Conservation (phyloP, 2,113 vertebrate genomes). For the Brienomyrus brachyistius region DNA sequence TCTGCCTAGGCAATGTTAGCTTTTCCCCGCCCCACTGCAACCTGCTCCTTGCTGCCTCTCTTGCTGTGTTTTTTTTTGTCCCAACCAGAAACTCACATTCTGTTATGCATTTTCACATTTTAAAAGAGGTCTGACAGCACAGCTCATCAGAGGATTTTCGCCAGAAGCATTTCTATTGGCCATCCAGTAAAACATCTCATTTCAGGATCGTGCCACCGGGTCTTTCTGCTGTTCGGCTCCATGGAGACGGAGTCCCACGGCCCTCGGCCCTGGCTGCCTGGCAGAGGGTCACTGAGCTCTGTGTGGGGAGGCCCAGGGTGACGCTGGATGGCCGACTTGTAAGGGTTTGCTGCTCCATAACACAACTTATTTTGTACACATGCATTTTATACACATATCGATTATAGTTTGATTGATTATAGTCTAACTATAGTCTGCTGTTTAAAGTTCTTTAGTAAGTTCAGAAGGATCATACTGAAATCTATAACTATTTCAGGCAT, state of each 20-base stretch:
- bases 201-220: slow-evolving; percentile 55
- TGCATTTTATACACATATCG: not conserved
- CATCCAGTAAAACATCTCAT: not conserved
- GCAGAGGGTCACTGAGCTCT: slow-evolving; percentile 37
- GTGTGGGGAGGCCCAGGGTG: slow-evolving; percentile 44
- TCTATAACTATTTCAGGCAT: not conserved
- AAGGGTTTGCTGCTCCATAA: slow-evolving; percentile 26
- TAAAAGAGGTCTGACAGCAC: not conserved
- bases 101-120: not conserved
- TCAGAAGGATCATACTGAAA: not conserved
- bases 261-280: slow-evolving; percentile 31
- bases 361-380: not conserved
- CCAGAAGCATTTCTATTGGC: not conserved
- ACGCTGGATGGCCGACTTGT: slow-evolving; percentile 56
- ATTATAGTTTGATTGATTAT: not conserved
- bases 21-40: not conserved
- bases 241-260: slow-evolving; percentile 23
- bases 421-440: not conserved
- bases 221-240: slow-evolving; percentile 32
- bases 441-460: not conserved
- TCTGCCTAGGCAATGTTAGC: not conserved
- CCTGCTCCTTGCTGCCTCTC: not conserved
- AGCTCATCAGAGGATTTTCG: not conserved
- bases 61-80: not conserved
- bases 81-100: not conserved